Evolutionary conservation across 2,113 vertebrate genomes (phyloP), one percentile per base, ranked within the genome.

Genomic region (Archilochus colubris): DNA sequence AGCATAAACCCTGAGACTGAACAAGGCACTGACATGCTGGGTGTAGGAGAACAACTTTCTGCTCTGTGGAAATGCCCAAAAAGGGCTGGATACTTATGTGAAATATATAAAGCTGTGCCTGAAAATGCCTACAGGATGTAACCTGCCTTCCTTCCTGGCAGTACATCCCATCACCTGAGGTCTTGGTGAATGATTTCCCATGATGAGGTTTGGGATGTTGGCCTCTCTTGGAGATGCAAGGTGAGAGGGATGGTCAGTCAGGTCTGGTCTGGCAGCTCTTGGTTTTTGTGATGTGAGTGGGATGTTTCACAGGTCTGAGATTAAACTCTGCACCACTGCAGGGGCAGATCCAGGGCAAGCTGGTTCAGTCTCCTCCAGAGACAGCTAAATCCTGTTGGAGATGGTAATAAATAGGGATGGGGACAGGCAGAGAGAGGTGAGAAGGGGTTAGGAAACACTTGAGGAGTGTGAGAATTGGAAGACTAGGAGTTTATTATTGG

Each of bases 261-360:
- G 53, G 22, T 31, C 54, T 55, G 48, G 4, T 38, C 40, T 30
- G 74, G 48, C 48, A 38, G 27, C 13, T 51, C 55, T 69, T 43
- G 12, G 18, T 59, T 50, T 48, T 68, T 44, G 43, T 16, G 74
- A 30, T 0, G 1, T 3, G 24, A 33, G 24, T 8, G 27, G 0
- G 3, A 18, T 38, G 63, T 31, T 48, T 33, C 40, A 30, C 0
- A 3, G 44, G 57, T 5, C 50, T 13, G 58, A 61, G 46, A n/a
- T 36, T 17, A 17, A 50, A 31, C 24, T 40, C 30, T 9, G 4
- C 46, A 0, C 5, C 12, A 72, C 30, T 18, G 54, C 30, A 28
- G 3, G 6, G 36, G 31, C 28, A 20, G 10, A 24, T 15, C 28
- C 22, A 20, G 53, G 43, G 23, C 57, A 33, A 55, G 30, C 33